Base-by-base conservation (phyloP, 2,797 vertebrate genomes). In the Florisuga fusca region DNA sequence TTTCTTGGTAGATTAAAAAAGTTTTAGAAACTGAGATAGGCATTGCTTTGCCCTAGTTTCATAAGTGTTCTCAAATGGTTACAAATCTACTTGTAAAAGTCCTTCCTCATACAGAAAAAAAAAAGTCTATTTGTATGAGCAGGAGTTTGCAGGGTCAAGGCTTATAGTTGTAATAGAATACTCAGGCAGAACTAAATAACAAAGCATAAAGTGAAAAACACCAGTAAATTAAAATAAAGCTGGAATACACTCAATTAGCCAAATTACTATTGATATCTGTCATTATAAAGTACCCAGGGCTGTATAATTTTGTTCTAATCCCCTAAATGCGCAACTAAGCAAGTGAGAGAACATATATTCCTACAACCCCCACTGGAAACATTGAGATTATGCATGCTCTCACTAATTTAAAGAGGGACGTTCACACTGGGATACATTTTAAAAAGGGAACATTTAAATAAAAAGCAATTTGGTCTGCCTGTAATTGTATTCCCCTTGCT, bases 401-500 rank as follows among this genome's bases (percentile, higher is more conserved):
- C 73, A 55, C 97, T 97, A 97, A 98, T 98, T 98, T 98, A 97
- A 97, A 97, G 96, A 96, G 92, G 94, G 84, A 95, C 97, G 97
- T 97, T 97, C 98, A 97, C 96, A 97, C 94, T 97, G 97, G 95
- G 97, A 96, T 97, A 83, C 96, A 97, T 97, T 96, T 96, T 95
- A 90, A 93, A 96, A 94, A 95, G 97, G 94, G 96, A 98, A 96
- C 96, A 97, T 98, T 98, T 97, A 97, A 98, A 98, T 98, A 97
- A 98, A 98, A 98, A 97, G 97, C 96, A 98, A 97, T 98, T 98
- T 98, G 87, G 92, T 97, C 95, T 96, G 96, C 95, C 93, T 97
- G 90, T 98, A 98, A 98, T 98, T 98, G 96, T 98, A 97, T 97
- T 97, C 95, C 95, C 93, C 83, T 98, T 96, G 96, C 96, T 97